These are phyloP conservation scores for Drosophila mercatorum DNA, from an alignment of 2,888 invertebrate genomes.

Conservation along the genomic window DNA sequence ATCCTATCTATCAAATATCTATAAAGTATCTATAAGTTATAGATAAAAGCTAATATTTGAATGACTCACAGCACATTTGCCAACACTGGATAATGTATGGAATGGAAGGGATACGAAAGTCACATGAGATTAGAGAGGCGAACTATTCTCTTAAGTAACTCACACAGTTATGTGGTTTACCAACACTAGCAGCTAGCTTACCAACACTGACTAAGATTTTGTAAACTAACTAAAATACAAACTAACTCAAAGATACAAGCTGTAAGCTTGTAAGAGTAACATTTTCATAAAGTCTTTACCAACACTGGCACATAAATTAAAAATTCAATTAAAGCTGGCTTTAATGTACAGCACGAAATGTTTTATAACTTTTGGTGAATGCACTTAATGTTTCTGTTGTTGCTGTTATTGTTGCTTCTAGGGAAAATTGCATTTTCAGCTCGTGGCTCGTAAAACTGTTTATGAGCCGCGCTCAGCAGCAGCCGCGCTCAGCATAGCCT, in stretches of 20 bases:
- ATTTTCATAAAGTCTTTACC: not conserved
- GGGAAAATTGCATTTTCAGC: conserved; percentile 15
- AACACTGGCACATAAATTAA: conserved; percentile 1
- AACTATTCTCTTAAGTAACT: too few species aligned
- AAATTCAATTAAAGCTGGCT: conserved; percentile 38
- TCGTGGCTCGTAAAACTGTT: conserved; percentile 38
- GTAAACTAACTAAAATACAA: not conserved
- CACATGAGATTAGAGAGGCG: too few species aligned
- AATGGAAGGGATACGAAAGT: too few species aligned
- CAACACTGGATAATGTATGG: too few species aligned
- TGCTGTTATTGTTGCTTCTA: not conserved
- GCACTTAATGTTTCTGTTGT: conserved; percentile 13
- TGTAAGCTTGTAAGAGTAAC: not conserved
- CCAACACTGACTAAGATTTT: not conserved
- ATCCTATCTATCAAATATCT: too few species aligned
- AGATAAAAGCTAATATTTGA: too few species aligned
- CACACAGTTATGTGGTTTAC: too few species aligned
- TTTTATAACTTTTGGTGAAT: conserved; percentile 28
- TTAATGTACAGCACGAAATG: conserved; percentile 36
- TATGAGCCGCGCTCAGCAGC: conserved; percentile 20
- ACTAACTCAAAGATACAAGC: too few species aligned
- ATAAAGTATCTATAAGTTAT: too few species aligned
- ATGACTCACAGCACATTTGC: not conserved
- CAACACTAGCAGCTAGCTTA: not conserved
- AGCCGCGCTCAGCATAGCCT: conserved; percentile 23